These are phyloP conservation scores for Pyrochroa serraticornis DNA, from an alignment of 2,888 invertebrate species.

Conservation along the genomic window DNA sequence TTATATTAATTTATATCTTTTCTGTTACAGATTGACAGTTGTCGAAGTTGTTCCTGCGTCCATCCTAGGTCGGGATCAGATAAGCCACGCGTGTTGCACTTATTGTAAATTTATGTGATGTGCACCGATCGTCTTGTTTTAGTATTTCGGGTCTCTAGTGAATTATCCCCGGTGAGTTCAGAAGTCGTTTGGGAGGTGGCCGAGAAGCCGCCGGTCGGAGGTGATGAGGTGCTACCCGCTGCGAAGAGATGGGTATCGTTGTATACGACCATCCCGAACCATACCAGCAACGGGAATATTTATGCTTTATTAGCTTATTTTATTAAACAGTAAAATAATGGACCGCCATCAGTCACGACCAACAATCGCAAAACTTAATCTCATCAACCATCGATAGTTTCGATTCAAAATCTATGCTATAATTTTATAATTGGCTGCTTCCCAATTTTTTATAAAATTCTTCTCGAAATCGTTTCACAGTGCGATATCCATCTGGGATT, in stretches of 20 bases:
- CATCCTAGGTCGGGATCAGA: too few species aligned
- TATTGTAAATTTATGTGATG: neutral
- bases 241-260: constrained; percentile 44
- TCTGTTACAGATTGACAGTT: too few species aligned
- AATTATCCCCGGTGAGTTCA: constrained; percentile 29
- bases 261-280: constrained; percentile 13
- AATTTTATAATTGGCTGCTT: neutral
- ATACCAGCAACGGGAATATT: constrained; percentile 9
- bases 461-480: neutral
- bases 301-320: constrained; percentile 24
- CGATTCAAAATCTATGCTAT: neutral
- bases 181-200: constrained; percentile 45
- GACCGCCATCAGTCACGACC: constrained; percentile 13
- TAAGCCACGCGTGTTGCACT: too few species aligned
- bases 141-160: constrained; percentile 4
- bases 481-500: neutral
- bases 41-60: too few species aligned
- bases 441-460: neutral
- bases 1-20: too few species aligned
- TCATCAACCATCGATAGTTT: neutral
- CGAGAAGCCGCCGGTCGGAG: constrained; percentile 42
- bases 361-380: neutral
- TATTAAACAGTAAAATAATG: constrained; percentile 21
- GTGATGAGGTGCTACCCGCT: constrained; percentile 46
- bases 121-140: neutral